Evolutionary conservation across 2,888 invertebrate species (phyloP), one percentile per base, ranked within the genome.

Genomic region (Hypsopygia costalis): DNA sequence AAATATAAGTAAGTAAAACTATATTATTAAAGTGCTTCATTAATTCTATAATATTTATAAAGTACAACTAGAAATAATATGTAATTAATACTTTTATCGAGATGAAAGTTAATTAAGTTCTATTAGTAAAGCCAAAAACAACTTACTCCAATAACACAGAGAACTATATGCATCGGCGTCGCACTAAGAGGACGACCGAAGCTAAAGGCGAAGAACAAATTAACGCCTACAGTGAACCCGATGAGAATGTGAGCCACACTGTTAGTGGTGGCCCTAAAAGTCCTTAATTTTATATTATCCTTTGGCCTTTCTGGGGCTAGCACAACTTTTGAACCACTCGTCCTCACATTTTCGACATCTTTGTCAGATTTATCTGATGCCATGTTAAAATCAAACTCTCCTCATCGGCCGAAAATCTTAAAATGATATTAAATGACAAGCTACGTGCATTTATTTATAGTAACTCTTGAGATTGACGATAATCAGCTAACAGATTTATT

Each of bases 81-180:
- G n/a, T n/a, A n/a, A n/a, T n/a, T n/a, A n/a, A n/a, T n/a, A n/a
- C n/a, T n/a, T n/a, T n/a, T n/a, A n/a, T n/a, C n/a, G n/a, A n/a
- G n/a, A n/a, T n/a, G n/a, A n/a, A n/a, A n/a, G n/a, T n/a, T n/a
- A n/a, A n/a, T n/a, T n/a, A n/a, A n/a, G n/a, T n/a, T n/a, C n/a
- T n/a, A n/a, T n/a, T n/a, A n/a, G n/a, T n/a, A n/a, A n/a, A n/a
- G n/a, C n/a, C n/a, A n/a, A n/a, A n/a, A n/a, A n/a, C n/a, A n/a
- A 69, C 80, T 77, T 60, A 81, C 81, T 57, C 80, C 81, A 41
- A 69, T 46, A n/a, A 79, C 75, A 55, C 80, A 81, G 9, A 80
- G 45, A 4, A 75, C 46, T 22, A 79, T 65, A 43, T 81, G 81
- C 20, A 65, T 43, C 11, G 56, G 51, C 12, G 73, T 76, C 5